Conservation (phyloP, 2,888 invertebrate species). For the Magallana nippona region DNA sequence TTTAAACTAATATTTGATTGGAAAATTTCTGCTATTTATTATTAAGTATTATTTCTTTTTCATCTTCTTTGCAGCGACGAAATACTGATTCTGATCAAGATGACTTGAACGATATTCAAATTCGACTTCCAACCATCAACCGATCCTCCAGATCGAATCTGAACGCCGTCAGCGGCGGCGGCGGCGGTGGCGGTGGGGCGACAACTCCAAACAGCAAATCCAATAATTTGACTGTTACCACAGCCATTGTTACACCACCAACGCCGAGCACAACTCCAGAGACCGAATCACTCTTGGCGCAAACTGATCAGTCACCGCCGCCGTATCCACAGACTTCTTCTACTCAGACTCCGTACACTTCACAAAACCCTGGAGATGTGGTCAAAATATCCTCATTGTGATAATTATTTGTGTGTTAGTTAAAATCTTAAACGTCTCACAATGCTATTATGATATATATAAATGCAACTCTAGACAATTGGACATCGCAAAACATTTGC, state of each 20-base stretch:
- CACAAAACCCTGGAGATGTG: conserved; percentile 61
- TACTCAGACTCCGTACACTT: conserved; percentile 60
- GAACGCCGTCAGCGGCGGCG: conserved; percentile 63
- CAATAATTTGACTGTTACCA: conserved; percentile 73
- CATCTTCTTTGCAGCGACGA: conserved; percentile 43
- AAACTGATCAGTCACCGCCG: conserved; percentile 50
- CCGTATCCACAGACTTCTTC: conserved; percentile 26
- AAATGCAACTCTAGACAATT: not conserved
- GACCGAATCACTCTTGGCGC: conserved; percentile 69
- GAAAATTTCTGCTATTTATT: too few relatives aligned
- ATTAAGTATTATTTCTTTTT: not conserved
- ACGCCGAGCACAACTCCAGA: conserved; percentile 74
- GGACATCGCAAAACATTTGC: conserved; percentile 1
- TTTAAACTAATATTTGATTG: too few relatives aligned
- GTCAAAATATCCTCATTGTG: conserved; percentile 74
- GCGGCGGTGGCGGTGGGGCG: conserved; percentile 50
- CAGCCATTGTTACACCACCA: conserved; percentile 72
- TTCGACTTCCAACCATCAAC: conserved; percentile 70
- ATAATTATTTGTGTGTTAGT: conserved; percentile 27
- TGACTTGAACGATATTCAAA: conserved; percentile 76
- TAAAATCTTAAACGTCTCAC: not conserved
- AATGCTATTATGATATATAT: not conserved
- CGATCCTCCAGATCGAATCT: conserved; percentile 72
- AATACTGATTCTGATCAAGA: conserved; percentile 65
- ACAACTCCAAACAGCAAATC: conserved; percentile 66